phyloP scores from a whole-genome alignment of 2,888 invertebrate genomes.

The Emmelina monodactyla region DNA sequence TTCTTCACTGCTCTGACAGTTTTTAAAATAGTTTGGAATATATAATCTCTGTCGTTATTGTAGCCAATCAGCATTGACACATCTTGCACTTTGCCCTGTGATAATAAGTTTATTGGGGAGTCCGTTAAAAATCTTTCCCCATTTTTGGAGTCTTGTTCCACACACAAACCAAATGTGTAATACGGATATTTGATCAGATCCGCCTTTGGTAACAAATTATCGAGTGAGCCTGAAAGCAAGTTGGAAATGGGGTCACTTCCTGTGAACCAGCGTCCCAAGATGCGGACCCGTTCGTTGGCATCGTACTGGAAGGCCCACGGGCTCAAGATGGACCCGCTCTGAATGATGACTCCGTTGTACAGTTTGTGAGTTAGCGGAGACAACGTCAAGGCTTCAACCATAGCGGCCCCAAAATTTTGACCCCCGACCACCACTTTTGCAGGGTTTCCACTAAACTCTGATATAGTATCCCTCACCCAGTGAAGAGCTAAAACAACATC shows the following conservation, averaged over 20 bases:
- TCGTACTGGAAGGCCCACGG: too few species aligned
- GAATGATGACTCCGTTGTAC: constrained; percentile 39
- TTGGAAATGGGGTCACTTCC: too few species aligned
- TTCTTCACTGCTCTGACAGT: constrained; percentile 23
- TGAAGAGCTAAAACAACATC: constrained; percentile 38
- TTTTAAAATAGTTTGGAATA: constrained; percentile 34
- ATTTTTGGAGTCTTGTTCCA: constrained; percentile 31
- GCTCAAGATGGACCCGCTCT: constrained; percentile 41
- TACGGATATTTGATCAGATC: constrained; percentile 33
- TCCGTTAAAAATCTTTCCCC: constrained; percentile 35
- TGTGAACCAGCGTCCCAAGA: too few species aligned
- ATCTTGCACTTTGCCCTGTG: constrained; percentile 20
- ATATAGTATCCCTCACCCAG: constrained; percentile 40
- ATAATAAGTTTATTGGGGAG: constrained; percentile 31
- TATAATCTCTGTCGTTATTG: constrained; percentile 44
- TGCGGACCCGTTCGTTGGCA: too few species aligned
- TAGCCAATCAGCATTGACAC: constrained; percentile 48
- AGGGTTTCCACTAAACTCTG: constrained; percentile 39
- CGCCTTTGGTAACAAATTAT: constrained; percentile 26
- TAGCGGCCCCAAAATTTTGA: constrained; percentile 34
- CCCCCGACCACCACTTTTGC: constrained; percentile 41
- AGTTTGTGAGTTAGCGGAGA: constrained; percentile 27
- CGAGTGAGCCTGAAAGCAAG: constrained; percentile 15
- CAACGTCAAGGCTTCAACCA: constrained; percentile 37
- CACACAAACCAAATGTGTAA: constrained; percentile 43